Evolutionary conservation across 2,113 vertebrate genomes (phyloP), one percentile per base, ranked within the genome.

Genomic region (Ctenodactylus gundi): DNA sequence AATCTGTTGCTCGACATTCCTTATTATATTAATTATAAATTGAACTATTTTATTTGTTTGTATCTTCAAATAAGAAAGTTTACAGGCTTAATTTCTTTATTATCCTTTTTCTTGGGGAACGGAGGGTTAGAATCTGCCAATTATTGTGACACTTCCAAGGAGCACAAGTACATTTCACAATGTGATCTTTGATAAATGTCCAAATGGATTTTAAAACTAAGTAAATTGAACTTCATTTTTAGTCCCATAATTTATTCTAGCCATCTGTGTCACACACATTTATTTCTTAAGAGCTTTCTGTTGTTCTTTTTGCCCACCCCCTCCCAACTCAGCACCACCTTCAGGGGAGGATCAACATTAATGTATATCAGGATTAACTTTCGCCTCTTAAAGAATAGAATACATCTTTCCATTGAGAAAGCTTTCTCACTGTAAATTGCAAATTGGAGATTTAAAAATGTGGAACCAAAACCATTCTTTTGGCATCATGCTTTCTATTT

Each of bases 201-300:
- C 98, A 98, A 98, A 97, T 96, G 89, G 91, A 97, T 98, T 97
- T 98, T 96, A 97, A 98, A 98, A 94, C 97, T 96, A 97, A 97
- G 91, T 93, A 90, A 97, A 98, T 95, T 94, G 95, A 98, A 96
- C 97, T 97, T 93, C 94, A 97, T 96, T 98, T 98, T 77, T 78
- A 98, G 94, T 97, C 94, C 93, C 94, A 85, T 98, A 98, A 98
- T 98, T 98, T 98, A 98, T 98, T 98, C 97, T 46, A 97, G 94
- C 98, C 98, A 98, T 99, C 98, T 98, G 98, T 98, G 92, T 96
- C 90, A 96, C 51, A 88, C 97, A 97, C 96, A 70, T 96, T 98
- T 97, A 83, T 97, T 95, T 98, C 96, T 96, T 96, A 95, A 98
- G 80, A 85, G 94, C 91, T 97, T 97, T 97, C 72, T 97, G 94